A percentile compares a stretch with the other conserved stretches of the same genome.
These are phyloP conservation scores for Pomatostomus ruficeps DNA, from an alignment of 2,113 vertebrate species.

Conservation along the genomic window DNA sequence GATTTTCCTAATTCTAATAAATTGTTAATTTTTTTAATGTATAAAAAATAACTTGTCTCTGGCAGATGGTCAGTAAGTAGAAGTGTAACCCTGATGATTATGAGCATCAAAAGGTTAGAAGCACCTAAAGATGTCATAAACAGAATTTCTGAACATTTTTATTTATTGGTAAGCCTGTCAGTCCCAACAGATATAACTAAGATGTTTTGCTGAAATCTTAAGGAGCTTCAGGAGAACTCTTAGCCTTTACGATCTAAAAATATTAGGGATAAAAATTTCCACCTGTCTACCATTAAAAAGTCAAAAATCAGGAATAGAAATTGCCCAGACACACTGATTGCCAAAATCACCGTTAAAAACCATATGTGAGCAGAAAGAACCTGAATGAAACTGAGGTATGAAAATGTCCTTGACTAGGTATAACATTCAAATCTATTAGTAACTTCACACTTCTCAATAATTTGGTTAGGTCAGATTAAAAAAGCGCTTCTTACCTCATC, in stretches of 20 bases:
- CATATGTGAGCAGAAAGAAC: neutral
- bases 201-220: neutral
- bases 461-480: conserved; percentile 8
- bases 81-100: neutral
- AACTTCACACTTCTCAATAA: conserved; percentile 22
- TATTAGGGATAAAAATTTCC: neutral
- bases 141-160: neutral
- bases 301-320: neutral
- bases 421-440: neutral
- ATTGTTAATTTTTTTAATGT: neutral
- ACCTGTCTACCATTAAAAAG: neutral
- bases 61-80: neutral
- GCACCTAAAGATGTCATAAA: neutral
- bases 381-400: conserved; percentile 9
- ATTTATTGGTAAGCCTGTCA: neutral
- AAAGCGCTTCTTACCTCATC: conserved; percentile 21
- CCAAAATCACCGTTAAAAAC: neutral
- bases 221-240: neutral
- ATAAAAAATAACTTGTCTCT: neutral
- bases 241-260: conserved; percentile 22
- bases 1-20: neutral
- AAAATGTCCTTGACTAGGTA: conserved; percentile 8
- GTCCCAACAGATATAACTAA: neutral
- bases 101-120: neutral
- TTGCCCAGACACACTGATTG: neutral